Base-by-base conservation (phyloP, 2,888 invertebrate species). In the Caenorhabditis plicata region DNA sequence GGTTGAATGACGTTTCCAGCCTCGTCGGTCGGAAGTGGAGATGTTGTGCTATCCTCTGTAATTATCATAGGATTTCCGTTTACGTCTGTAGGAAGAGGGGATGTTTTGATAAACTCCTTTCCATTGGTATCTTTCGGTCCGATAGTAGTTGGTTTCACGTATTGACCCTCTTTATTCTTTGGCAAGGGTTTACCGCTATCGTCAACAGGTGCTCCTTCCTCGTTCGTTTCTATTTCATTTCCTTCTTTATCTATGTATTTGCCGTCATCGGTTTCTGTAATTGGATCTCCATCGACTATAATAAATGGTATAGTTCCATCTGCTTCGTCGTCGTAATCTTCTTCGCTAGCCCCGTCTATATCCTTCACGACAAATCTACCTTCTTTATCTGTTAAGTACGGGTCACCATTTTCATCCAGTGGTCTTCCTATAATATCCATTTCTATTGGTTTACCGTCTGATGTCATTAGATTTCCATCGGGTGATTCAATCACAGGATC, bases 251-350 rank as follows among this genome's bases (percentile, higher is more conserved):
- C 68, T 11, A 36, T 43, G 36, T 35, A 67, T 13, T 45, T 42
- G 19, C 68, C 71, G 32, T 67, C 68, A n/a, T 68, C 67, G n/a
- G n/a, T n/a, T 27, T 61, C 58, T 1, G n/a, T 27, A 3, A 68
- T 26, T n/a, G 64, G 61, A 8, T 64, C 64, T 11, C 68, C 71
- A 40, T 66, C 64, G 4, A 60, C 55, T 11, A 49, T 40, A 19
- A 51, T 44, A 2, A 65, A 36, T 40, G 57, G 55, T 35, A 64
- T 61, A 2, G 31, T 26, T 13, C 22, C 33, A 17, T 36, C 33
- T 22, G 62, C 52, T 15, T 56, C 50, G 23, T 61, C 64, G 8
- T 61, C 60, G 25, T 58, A 20, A 2, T 44, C 57, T 31, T 46
- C 56, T 17, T 43, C 41, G 4, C 42, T 29, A 27, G 52, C 46